These are phyloP conservation scores for Gnathonemus echidnorhynchus DNA, from an alignment of 2,113 vertebrate species.

Conservation along the genomic window DNA sequence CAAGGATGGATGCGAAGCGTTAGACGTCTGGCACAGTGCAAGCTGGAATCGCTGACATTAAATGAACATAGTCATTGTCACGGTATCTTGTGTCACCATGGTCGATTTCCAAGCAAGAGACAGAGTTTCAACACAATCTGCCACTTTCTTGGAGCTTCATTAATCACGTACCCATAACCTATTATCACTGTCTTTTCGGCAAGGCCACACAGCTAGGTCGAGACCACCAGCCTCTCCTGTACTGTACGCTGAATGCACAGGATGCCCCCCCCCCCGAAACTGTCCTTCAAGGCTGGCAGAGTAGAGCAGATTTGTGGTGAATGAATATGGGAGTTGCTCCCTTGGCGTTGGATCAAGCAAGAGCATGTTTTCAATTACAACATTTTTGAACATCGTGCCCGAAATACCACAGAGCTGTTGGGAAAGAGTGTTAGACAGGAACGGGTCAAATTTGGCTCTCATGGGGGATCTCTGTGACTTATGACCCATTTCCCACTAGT, in stretches of 20 bases:
- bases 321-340: background rate
- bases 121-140: conserved; percentile 4
- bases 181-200: background rate
- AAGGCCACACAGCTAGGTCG: background rate
- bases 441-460: background rate
- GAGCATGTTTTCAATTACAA: background rate
- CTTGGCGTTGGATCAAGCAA: background rate
- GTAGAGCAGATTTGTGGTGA: background rate
- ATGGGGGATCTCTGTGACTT: background rate
- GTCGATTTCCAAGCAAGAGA: background rate
- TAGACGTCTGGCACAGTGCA: background rate
- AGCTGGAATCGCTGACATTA: background rate
- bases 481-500: background rate
- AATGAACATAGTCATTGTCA: background rate
- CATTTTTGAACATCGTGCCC: background rate
- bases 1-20: background rate
- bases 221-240: background rate
- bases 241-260: background rate
- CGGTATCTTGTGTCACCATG: background rate
- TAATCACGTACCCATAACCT: background rate
- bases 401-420: background rate
- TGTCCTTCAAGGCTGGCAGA: background rate
- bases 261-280: no score
- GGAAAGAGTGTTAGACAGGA: background rate
- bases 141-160: background rate